A percentile compares a stretch with the other conserved stretches of the same genome.
phyloP scores from a whole-genome alignment of 2,797 vertebrate species.

The Acrossocheilus wenchowensis region DNA sequence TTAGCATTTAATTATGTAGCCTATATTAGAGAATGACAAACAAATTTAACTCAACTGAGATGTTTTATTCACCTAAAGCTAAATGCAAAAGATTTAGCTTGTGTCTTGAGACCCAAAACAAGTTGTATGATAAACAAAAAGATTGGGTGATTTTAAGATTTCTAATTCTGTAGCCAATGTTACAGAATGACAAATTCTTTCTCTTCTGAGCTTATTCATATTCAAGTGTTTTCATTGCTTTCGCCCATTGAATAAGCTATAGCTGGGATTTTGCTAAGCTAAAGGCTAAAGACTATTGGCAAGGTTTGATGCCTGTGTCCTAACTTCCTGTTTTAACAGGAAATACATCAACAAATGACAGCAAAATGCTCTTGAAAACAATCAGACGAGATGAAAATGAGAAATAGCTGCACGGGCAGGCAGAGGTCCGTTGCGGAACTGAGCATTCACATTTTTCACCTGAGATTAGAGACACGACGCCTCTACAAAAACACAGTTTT shows the following conservation, averaged over 20 bases:
- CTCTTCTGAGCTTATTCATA: neutral
- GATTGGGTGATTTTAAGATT: neutral
- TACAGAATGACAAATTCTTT: neutral
- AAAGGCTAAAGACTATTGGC: neutral
- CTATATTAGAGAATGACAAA: neutral
- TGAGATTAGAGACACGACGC: slow-evolving; percentile 56
- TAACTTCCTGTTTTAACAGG: neutral
- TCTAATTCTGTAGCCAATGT: neutral
- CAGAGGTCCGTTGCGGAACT: slow-evolving; percentile 14
- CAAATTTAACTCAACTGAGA: neutral
- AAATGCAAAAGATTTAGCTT: neutral
- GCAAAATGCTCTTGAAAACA: neutral
- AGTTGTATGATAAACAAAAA: neutral
- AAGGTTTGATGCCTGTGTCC: neutral
- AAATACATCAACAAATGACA: neutral
- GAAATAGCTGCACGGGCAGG: slow-evolving; percentile 29
- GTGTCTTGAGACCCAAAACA: neutral
- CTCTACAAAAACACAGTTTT: slow-evolving; percentile 48
- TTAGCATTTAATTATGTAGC: neutral
- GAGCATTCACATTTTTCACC: slow-evolving; percentile 55
- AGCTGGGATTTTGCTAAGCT: neutral
- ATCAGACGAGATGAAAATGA: slow-evolving; percentile 28
- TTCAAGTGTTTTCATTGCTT: neutral
- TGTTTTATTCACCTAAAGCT: neutral
- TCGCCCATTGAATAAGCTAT: neutral